Conservation (phyloP, 2,113 vertebrate genomes). For the Clarias magur region DNA sequence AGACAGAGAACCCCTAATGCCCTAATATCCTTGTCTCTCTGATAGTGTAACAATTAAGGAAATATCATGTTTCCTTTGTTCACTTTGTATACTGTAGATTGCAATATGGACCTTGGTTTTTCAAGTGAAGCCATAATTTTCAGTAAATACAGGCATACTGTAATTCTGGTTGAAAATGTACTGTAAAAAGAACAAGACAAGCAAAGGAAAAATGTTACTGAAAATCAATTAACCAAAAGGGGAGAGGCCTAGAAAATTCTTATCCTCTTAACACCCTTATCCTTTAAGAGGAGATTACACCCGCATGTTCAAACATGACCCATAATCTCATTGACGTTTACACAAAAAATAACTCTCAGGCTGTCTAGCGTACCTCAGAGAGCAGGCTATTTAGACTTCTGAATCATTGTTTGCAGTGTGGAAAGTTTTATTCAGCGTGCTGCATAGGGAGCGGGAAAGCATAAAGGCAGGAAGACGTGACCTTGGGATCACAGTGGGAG, state of each 20-base stretch:
- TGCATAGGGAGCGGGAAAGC: slow-evolving; percentile 4
- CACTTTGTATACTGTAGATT: neutral
- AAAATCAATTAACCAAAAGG: slow-evolving; percentile 40
- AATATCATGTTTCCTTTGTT: neutral
- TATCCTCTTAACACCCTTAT: slow-evolving; percentile 44
- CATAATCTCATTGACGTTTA: slow-evolving; percentile 41
- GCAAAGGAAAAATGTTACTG: neutral
- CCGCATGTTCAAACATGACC: slow-evolving; percentile 49
- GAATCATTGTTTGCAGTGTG: slow-evolving; percentile 48
- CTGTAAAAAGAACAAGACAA: neutral
- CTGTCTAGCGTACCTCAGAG: slow-evolving; percentile 36
- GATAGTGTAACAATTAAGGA: neutral
- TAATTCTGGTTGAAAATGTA: neutral
- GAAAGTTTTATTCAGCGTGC: slow-evolving; percentile 42
- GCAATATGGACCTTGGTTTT: neutral
- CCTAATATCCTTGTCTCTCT: neutral
- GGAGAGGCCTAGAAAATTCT: slow-evolving; percentile 17
- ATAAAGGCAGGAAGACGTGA: slow-evolving; percentile 61
- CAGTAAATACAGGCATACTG: neutral
- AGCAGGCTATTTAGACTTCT: slow-evolving; percentile 19
- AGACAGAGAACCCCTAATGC: neutral
- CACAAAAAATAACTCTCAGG: slow-evolving; percentile 11
- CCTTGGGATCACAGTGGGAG: slow-evolving; percentile 43
- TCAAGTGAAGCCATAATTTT: neutral
- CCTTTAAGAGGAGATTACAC: slow-evolving; percentile 44